Base-by-base conservation (phyloP, 1,140 invertebrate species). In the Monomorium pharaonis region DNA sequence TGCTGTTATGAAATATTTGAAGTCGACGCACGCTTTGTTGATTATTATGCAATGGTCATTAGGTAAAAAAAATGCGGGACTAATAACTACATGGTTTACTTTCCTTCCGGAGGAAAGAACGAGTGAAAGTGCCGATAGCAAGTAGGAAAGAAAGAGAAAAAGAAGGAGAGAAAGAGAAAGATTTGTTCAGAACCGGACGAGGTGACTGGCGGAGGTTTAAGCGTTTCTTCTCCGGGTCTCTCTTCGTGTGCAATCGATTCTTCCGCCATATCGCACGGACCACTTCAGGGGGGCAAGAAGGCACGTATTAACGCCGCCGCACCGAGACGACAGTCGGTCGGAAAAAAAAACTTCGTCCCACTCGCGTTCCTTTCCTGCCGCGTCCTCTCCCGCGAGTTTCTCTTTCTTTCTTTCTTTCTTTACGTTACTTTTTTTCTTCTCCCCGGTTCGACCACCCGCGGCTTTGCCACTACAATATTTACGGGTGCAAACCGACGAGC, bases 171-270 rank as follows among this genome's bases (percentile, higher is more conserved):
- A 72, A 47, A 83, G 10, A 44, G 49, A 77, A 58, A 83, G 49
- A 37, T 74, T 72, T 77, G 58, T 62, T 70, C 24, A 42, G 18
- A 70, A 56, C 65, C 37, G 56, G 54, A 60, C 72, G 44, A 75
- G 30, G 21, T 80, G 69, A 77, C 70, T 85, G 70, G 42, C 88
- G 69, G 47, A 89, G 88, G 75, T 89, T 89, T 90, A 90, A 90
- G 70, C 86, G 74, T 90, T 85, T 90, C 89, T 90, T 85, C 88
- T 70, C 80, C 65, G 60, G 75, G 84, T 58, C 65, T 81, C 89
- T 90, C 88, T 86, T 90, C 81, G 86, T 90, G 89, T 90, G 89
- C 89, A 90, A 90, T 90, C 89, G 89, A 90, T 90, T 90, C 88
- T 90, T 90, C 89, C 88, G 86, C 86, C 83, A 90, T 90, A 90